These are phyloP conservation scores for Leptopilina clavipes DNA, from an alignment of 1,140 invertebrate genomes.

Conservation along the genomic window DNA sequence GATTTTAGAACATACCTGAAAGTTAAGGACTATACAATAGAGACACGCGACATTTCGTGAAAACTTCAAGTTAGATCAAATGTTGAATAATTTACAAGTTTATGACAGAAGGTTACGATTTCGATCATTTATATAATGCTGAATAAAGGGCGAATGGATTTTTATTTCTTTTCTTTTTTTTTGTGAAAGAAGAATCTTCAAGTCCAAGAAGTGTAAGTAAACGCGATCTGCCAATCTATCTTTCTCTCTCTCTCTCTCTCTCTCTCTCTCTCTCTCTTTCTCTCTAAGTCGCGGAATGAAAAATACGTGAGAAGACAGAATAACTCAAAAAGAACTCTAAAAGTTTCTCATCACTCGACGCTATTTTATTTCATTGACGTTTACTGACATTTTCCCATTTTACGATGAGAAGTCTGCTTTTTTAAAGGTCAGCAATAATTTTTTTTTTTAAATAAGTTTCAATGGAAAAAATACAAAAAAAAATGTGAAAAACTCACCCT, in stretches of 20 bases:
- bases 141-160: neutral
- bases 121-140: neutral
- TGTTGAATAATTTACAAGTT: slow-evolving; percentile 17
- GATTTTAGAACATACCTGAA: neutral
- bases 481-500: neutral
- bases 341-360: neutral
- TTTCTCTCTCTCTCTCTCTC: neutral
- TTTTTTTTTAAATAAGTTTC: neutral
- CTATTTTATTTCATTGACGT: slow-evolving; percentile 5
- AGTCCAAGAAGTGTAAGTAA: neutral
- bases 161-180: neutral
- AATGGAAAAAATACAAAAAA: neutral
- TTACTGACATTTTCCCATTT: neutral
- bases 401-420: neutral
- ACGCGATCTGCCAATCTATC: slow-evolving; percentile 27
- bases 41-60: slow-evolving; percentile 22
- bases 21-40: neutral
- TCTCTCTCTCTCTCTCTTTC: neutral
- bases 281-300: neutral
- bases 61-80: neutral
- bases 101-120: neutral
- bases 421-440: neutral
- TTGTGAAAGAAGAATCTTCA: neutral
- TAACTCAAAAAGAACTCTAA: neutral
- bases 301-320: slow-evolving; percentile 2